These are phyloP conservation scores for Trachemys scripta DNA, from an alignment of 2,113 vertebrate species.

Conservation along the genomic window DNA sequence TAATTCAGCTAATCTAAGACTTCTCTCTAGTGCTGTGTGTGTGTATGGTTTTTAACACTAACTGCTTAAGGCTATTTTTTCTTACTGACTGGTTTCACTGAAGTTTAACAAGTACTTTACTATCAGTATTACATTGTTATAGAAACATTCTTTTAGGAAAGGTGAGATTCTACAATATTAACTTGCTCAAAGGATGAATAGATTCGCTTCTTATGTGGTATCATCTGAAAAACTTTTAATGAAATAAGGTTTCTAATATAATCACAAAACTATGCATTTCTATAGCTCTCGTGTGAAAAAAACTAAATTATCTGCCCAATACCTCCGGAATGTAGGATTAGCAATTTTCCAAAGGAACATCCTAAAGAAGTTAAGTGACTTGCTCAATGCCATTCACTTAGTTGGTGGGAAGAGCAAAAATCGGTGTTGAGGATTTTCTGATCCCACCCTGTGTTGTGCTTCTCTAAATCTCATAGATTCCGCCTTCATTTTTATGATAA, in stretches of 20 bases:
- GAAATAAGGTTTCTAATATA: slow-evolving; percentile 28
- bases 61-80: slow-evolving; percentile 47
- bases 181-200: slow-evolving; percentile 59
- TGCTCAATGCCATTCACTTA: neutral
- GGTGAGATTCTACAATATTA: slow-evolving; percentile 34
- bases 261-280: slow-evolving; percentile 11
- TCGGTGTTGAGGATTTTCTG: neutral
- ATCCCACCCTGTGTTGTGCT: neutral
- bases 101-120: slow-evolving; percentile 50
- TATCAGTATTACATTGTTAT: slow-evolving; percentile 49
- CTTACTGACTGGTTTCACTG: slow-evolving; percentile 57
- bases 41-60: slow-evolving; percentile 32
- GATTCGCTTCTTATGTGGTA: neutral
- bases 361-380: neutral
- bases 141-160: slow-evolving; percentile 28
- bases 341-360: neutral
- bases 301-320: neutral
- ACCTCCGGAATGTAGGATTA: neutral
- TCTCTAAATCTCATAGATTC: neutral
- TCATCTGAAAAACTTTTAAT: slow-evolving; percentile 41
- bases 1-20: slow-evolving; percentile 47
- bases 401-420: neutral
- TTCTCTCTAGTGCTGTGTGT: slow-evolving; percentile 33
- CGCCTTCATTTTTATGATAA: neutral
- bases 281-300: neutral